Percentiles rank a stretch among this genome's conserved stretches.
Conservation (phyloP, 2,113 vertebrate species). For the Puntigrus tetrazona region DNA sequence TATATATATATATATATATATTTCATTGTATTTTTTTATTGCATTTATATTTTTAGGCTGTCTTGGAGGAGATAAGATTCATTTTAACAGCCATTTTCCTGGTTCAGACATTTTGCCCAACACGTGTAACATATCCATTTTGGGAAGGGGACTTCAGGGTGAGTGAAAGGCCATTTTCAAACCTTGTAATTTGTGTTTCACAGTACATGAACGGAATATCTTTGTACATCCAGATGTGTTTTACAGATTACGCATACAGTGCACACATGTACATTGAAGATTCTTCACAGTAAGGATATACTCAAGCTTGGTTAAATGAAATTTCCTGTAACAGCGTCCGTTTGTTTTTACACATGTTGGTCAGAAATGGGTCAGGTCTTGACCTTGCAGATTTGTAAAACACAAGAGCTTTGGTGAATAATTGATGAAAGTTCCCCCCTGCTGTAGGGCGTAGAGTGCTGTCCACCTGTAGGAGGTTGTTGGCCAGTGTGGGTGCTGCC, state of each 20-base stretch:
- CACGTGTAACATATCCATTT: conserved; percentile 91
- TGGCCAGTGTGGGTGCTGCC: conserved; percentile 90
- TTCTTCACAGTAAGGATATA: background rate
- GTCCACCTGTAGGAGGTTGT: conserved; percentile 78
- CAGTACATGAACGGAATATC: background rate
- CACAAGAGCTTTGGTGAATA: conserved; percentile 62
- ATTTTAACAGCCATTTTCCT: conserved; percentile 82
- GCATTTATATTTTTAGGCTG: conserved; percentile 67
- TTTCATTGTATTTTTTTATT: background rate
- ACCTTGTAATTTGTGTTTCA: background rate
- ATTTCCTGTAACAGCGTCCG: background rate
- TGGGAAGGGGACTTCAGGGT: conserved; percentile 86
- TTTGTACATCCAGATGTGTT: background rate
- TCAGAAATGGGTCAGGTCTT: conserved; percentile 56
- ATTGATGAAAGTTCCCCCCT: conserved; percentile 51
- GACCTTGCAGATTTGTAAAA: conserved; percentile 62
- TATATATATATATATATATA: background rate
- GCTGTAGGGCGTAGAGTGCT: conserved; percentile 84
- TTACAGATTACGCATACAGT: background rate
- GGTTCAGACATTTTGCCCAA: conserved; percentile 85
- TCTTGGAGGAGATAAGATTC: conserved; percentile 79
- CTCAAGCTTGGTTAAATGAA: background rate
- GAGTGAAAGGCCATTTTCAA: conserved; percentile 33
- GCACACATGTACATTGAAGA: background rate
- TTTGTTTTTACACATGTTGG: background rate